Conservation (phyloP, 2,888 invertebrate genomes). For the Melanostoma scalare region DNA sequence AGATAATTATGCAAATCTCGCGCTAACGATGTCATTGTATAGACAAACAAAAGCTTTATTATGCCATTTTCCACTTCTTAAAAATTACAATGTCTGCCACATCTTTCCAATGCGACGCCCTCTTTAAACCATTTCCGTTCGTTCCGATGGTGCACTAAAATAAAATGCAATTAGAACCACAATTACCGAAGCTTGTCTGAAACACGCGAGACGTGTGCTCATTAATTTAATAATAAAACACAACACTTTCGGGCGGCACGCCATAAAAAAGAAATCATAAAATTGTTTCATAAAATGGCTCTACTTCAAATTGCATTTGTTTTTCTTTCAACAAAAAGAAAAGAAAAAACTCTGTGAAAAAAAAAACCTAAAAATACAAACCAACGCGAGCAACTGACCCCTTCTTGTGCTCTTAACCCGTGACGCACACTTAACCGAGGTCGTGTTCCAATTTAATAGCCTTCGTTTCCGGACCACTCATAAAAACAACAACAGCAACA, state of each 20-base stretch:
- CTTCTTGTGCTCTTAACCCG: conserved; percentile 66
- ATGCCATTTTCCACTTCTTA: too few relatives aligned
- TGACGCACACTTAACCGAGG: conserved; percentile 71
- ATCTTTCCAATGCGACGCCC: not conserved
- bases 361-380: conserved; percentile 14
- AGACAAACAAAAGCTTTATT: too few relatives aligned
- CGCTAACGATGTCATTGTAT: too few relatives aligned
- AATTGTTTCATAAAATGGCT: conserved; percentile 33
- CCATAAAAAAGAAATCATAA: conserved; percentile 15
- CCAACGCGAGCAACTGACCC: conserved; percentile 58
- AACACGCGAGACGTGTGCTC: conserved; percentile 47
- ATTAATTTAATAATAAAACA: conserved; percentile 61
- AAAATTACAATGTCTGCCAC: too few relatives aligned
- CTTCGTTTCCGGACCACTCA: conserved; percentile 69
- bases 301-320: conserved; percentile 6
- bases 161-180: conserved; percentile 65
- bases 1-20: too few relatives aligned
- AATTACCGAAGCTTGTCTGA: conserved; percentile 56
- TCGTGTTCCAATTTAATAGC: conserved; percentile 72
- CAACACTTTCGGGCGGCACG: conserved; percentile 18
- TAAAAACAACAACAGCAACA: conserved; percentile 14
- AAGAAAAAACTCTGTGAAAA: not conserved
- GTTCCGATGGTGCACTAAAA: conserved; percentile 59
- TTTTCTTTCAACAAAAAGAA: not conserved
- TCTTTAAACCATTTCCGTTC: conserved; percentile 35